Percentiles rank a stretch among this genome's conserved stretches.
These are phyloP conservation scores for Catocala fraxini DNA, from an alignment of 2,888 invertebrate genomes.

Conservation along the genomic window DNA sequence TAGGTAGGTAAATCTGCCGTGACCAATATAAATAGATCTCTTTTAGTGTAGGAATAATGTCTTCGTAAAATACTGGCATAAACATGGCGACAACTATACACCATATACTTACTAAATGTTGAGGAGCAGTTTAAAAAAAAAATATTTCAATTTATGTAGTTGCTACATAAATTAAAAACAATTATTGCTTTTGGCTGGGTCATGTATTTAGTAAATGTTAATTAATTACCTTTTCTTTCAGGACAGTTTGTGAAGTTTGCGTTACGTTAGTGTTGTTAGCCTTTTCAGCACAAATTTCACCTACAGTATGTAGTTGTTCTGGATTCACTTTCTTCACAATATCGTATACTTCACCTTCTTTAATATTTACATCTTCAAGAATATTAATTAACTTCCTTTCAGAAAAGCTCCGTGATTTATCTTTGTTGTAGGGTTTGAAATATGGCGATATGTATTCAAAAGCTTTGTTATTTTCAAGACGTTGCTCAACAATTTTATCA, in stretches of 20 bases:
- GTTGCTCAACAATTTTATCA: conserved; percentile 38
- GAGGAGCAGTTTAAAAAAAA: no score
- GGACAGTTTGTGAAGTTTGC: background rate
- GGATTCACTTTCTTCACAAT: conserved; percentile 67
- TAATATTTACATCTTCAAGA: conserved; percentile 71
- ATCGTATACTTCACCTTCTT: conserved; percentile 61
- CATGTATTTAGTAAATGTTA: background rate
- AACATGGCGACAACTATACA: no score
- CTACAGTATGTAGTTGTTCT: conserved; percentile 60
- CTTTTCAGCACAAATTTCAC: conserved; percentile 54
- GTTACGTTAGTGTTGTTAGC: conserved; percentile 11
- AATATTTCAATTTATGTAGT: no score
- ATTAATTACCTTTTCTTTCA: conserved; percentile 17
- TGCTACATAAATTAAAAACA: no score
- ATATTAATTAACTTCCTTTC: conserved; percentile 77
- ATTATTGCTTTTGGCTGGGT: no score
- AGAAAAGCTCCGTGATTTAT: conserved; percentile 59
- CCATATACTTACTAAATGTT: no score
- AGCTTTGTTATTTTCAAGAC: conserved; percentile 36
- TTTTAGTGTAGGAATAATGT: no score
- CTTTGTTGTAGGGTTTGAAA: conserved; percentile 52
- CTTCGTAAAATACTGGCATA: no score
- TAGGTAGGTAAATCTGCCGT: no score
- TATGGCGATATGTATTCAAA: conserved; percentile 56
- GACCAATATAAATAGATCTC: no score